Evolutionary conservation across 2,888 invertebrate genomes (phyloP).

Genomic region (Paralinhomoeus sp.): DNA sequence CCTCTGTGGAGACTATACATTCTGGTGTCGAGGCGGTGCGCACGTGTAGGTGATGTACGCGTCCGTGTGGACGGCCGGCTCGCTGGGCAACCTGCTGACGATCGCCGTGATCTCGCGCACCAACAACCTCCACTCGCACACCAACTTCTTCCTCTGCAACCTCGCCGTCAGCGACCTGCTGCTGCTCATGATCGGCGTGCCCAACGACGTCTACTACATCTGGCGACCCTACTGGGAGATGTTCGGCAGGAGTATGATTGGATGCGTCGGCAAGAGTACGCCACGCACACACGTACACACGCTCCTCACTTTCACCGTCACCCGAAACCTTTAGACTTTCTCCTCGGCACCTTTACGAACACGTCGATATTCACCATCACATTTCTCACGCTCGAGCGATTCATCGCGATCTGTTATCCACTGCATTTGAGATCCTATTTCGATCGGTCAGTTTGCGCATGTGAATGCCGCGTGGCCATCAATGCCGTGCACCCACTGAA

Average conservation of each 20-base stretch:
- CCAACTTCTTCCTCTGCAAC: constrained; percentile 21
- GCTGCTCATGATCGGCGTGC: constrained; percentile 19
- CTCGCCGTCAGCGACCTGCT: constrained; percentile 16
- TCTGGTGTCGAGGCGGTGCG: too few species aligned
- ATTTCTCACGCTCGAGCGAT: constrained; percentile 16
- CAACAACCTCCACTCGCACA: constrained; percentile 17
- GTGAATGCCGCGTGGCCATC: too few species aligned
- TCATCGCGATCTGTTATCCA: constrained; percentile 21
- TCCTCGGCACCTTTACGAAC: constrained; percentile 19
- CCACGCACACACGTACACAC: too few species aligned
- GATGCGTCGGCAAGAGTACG: constrained; percentile 15
- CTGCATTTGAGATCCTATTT: constrained; percentile 10
- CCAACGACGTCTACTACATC: constrained; percentile 18
- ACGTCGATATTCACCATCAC: constrained; percentile 21
- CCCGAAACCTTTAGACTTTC: neutral
- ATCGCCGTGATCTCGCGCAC: constrained; percentile 13
- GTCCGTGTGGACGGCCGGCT: too few species aligned
- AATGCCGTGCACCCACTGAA: too few species aligned
- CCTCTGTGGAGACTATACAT: too few species aligned
- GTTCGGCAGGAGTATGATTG: constrained; percentile 11
- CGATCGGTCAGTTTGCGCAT: constrained; percentile 1
- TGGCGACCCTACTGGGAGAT: constrained; percentile 14
- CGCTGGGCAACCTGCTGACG: constrained; percentile 18
- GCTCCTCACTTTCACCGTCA: too few species aligned
- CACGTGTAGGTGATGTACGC: too few species aligned